Base-by-base conservation (phyloP, 1,140 invertebrate genomes). In the Drosophila truncata region DNA sequence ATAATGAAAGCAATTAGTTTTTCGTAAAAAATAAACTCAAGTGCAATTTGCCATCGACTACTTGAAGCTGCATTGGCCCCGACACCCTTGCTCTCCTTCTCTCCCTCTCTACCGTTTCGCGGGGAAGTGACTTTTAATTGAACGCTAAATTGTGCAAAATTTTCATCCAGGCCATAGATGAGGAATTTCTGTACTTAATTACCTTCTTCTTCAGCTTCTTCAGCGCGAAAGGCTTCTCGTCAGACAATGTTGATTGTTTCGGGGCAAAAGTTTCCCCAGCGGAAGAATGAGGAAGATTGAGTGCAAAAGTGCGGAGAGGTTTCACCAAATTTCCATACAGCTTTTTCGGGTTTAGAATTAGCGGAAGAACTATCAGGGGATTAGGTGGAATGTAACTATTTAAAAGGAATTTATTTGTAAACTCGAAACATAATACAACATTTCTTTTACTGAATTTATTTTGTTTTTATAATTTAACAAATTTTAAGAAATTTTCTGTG, bases 1-100 rank as follows among this genome's bases (percentile, higher is more conserved):
- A 80, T 87, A 87, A 80, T 88, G 67, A 88, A 88, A 84, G 84
- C 84, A 88, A 88, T 88, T 88, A 88, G 77, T 81, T 88, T 85
- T 87, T 78, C 41, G 63, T 52, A 46, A 63, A 65, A 80, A 85
- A 79, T 61, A 59, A 64, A 57, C 54, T 78, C 67, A 63, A 87
- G 71, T 88, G 80, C 83, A 80, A 80, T 88, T 87, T 70, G 47
- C 72, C 57, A 73, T 72, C 60, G 67, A 70, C 41, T 67, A 80
- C 71, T 83, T 77, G 59, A 82, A 72, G 67, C 62, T 73, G 74
- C 74, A 71, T 69, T 59, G 65, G 59, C 70, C 42, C 46, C 18
- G 25, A 59, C 70, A 47, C 57, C 6, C 41, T 44, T 1, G 7
- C 27, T 44, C 6, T 9, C 29, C 18, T 1, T 18, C 33, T 50